Evolutionary conservation across 2,113 vertebrate genomes (phyloP), one percentile per base, ranked within the genome.

Genomic region (Piprites chloris): DNA sequence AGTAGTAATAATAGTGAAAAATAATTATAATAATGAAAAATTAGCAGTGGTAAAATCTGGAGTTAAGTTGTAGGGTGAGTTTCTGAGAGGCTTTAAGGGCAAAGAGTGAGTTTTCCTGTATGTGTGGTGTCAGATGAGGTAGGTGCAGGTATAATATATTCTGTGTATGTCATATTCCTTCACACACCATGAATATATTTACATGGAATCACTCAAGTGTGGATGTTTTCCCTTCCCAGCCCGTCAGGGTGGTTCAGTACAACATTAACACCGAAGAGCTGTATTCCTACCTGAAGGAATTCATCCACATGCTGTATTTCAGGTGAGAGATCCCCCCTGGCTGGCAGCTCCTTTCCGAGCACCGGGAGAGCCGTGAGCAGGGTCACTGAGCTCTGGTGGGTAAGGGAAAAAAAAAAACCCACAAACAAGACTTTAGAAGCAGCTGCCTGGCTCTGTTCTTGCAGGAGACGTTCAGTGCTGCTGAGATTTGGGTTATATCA

Each of bases 201-300:
- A 5, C 39, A 4, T 28, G 9, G 21, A 24, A 65, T 35, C 13
- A 26, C 9, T 93, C n/a, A 52, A 65, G 24, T 65, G 9, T 35
- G 67, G 21, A 0, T 89, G 5, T 85, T 94, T 82, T 97, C 93
- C 33, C 68, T 66, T 97, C 94, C 24, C 97, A 99, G 99, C 98
- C 99, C 49, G 69, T 98, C 96, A 99, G 97, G 97, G 99, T 99
- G 90, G 99, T 99, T 77, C 99, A 99, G 84, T 99, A 99, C 96
- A 99, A 99, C 95, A 99, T 99, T 95, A 99, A 99, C 88, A 99
- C 99, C 87, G 99, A 99, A 94, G 99, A 99, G 96, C 98, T 99
- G 8, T 99, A 99, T 97, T 98, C 98, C 11, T 99, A 99, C 77
- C 98, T 99, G 94, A 99, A 99, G 98, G 99, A 99, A 91, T 99